A percentile compares a stretch with the other conserved stretches of the same genome.
These are phyloP conservation scores for Apaloderma vittatum DNA, from an alignment of 2,113 vertebrate species.

Conservation along the genomic window DNA sequence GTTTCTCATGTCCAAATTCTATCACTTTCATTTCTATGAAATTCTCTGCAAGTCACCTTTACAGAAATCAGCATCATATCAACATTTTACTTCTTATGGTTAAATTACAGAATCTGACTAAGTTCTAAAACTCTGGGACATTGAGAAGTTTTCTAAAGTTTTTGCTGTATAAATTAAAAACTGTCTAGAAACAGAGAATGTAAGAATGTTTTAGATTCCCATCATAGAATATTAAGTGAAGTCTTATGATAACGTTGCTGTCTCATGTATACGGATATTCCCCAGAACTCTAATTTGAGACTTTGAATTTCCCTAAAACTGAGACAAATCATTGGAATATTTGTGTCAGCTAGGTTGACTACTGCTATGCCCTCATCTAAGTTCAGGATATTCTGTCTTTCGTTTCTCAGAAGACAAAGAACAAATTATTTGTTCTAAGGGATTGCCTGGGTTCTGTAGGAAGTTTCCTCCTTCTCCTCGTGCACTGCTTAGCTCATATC, in stretches of 20 bases:
- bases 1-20: not conserved
- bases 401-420: slow-evolving; percentile 76
- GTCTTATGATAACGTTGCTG: accelerated
- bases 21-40: not conserved
- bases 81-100: not conserved
- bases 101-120: not conserved
- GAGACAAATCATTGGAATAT: not conserved
- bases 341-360: not conserved
- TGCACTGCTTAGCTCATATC: slow-evolving; percentile 87
- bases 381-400: not conserved
- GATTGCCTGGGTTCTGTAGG: slow-evolving; percentile 85
- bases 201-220: not conserved
- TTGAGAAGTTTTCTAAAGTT: not conserved
- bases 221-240: accelerated
- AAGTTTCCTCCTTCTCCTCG: slow-evolving; percentile 85
- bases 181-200: not conserved
- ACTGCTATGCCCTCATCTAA: not conserved
- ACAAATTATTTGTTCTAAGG: slow-evolving; percentile 81
- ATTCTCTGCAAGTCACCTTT: not conserved
- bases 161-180: not conserved
- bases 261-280: not conserved
- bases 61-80: not conserved
- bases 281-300: not conserved
- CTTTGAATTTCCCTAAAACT: not conserved
- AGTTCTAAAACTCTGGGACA: not conserved